Evolutionary conservation across 1,140 invertebrate species (phyloP).

Genomic region (Achroia grisella): DNA sequence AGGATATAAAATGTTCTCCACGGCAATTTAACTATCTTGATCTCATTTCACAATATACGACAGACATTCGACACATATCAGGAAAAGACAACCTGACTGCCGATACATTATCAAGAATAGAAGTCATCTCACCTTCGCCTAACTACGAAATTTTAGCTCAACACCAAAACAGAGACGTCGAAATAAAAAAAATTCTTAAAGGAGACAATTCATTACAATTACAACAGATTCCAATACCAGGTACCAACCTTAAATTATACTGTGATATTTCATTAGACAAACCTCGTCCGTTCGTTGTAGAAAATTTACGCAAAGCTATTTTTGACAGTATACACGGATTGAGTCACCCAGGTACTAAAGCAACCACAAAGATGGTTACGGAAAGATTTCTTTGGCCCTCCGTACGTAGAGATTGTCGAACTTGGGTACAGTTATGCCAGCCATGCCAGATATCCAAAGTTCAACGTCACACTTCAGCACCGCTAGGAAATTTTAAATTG

Average conservation of each 20-base stretch:
- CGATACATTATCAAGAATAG: background rate
- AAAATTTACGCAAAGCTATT: slow-evolving; percentile 11
- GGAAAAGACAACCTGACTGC: background rate
- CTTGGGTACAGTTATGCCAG: slow-evolving; percentile 12
- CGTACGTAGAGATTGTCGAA: slow-evolving; percentile 19
- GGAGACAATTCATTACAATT: background rate
- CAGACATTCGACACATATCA: slow-evolving; percentile 1
- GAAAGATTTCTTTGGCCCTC: slow-evolving; percentile 31
- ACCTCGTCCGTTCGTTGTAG: slow-evolving; percentile 28
- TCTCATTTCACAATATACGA: slow-evolving; percentile 2
- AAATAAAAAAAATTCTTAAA: too few species aligned
- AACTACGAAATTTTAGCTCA: background rate
- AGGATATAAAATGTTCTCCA: slow-evolving; percentile 5
- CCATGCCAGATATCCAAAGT: background rate
- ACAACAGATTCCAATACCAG: too few species aligned
- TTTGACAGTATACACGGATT: slow-evolving; percentile 30
- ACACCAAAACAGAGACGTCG: too few species aligned
- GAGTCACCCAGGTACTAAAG: slow-evolving; percentile 25
- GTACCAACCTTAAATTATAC: background rate
- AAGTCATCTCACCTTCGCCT: background rate
- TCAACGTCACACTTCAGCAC: background rate
- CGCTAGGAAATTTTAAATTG: background rate
- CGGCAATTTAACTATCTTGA: background rate
- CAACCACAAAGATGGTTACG: slow-evolving; percentile 14
- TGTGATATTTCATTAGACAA: slow-evolving; percentile 9